Percentiles rank a stretch among this genome's conserved stretches.
Evolutionary conservation across 2,797 vertebrate species (phyloP).

Genomic region (Lycodopsis pacificus): DNA sequence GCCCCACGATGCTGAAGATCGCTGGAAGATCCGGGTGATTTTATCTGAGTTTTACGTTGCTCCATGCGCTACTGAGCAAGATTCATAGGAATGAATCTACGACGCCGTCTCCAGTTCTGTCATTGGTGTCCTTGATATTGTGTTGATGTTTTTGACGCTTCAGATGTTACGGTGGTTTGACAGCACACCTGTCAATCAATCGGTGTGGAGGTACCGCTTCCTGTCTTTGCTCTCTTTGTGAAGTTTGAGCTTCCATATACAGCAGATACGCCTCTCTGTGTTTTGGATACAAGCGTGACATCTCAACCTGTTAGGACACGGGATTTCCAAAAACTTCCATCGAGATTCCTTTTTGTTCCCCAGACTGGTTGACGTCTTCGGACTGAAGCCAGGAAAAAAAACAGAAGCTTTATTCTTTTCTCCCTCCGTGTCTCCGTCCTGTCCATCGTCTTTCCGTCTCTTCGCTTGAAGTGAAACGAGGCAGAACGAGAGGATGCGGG

Average conservation of each 20-base stretch:
- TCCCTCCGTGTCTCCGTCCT: slow-evolving; percentile 40
- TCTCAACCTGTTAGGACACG: slow-evolving; percentile 30
- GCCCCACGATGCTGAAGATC: not conserved
- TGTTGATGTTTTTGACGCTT: not conserved
- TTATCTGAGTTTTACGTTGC: not conserved
- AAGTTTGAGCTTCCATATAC: not conserved
- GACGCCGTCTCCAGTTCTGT: not conserved
- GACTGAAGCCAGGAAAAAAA: slow-evolving; percentile 24
- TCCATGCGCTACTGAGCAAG: no score
- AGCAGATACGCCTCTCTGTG: not conserved
- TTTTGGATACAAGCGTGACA: slow-evolving; percentile 21
- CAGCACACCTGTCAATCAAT: not conserved
- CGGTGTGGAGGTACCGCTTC: not conserved
- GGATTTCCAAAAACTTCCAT: slow-evolving; percentile 18
- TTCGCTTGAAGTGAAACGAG: slow-evolving; percentile 78
- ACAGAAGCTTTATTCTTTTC: slow-evolving; percentile 41
- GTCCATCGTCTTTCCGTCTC: slow-evolving; percentile 67
- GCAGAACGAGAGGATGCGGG: slow-evolving; percentile 83
- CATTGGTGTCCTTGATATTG: no score
- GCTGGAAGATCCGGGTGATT: not conserved
- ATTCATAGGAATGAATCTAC: no score
- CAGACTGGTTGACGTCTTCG: slow-evolving; percentile 36
- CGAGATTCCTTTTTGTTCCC: slow-evolving; percentile 1
- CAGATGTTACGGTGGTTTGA: not conserved
- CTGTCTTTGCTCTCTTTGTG: not conserved